Conservation (phyloP, 2,888 invertebrate genomes). For the Pediacus dermestoides region DNA sequence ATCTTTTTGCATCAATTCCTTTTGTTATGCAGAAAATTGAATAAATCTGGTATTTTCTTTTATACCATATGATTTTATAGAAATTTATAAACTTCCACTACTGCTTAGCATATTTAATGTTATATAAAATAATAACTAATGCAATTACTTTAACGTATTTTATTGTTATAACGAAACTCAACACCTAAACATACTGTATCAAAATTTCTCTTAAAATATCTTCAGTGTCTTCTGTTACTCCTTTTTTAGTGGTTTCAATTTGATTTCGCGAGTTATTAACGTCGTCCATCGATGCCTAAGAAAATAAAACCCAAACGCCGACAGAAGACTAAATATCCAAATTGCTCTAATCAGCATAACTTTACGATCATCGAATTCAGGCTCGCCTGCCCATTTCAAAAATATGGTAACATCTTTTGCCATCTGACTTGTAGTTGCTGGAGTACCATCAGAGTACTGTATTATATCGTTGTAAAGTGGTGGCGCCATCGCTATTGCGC, state of each 20-base stretch:
- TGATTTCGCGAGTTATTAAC: constrained; percentile 81
- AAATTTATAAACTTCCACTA: too few relatives aligned
- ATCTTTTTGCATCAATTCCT: too few relatives aligned
- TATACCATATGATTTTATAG: too few relatives aligned
- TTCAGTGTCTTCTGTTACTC: constrained; percentile 10
- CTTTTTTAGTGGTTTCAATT: constrained; percentile 62
- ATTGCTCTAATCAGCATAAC: constrained; percentile 73
- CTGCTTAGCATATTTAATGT: too few relatives aligned
- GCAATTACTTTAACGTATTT: too few relatives aligned
- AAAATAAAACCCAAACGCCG: constrained; percentile 65
- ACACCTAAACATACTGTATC: too few relatives aligned
- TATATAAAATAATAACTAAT: too few relatives aligned
- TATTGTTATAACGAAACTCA: too few relatives aligned
- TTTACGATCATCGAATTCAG: constrained; percentile 86
- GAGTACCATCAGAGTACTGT: constrained; percentile 87
- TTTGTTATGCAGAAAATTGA: too few relatives aligned
- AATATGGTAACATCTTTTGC: constrained; percentile 95
- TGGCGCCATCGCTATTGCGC: constrained; percentile 95
- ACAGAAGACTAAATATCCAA: constrained; percentile 65
- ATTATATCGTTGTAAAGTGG: constrained; percentile 84
- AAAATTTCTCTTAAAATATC: too few relatives aligned
- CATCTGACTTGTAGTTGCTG: constrained; percentile 88
- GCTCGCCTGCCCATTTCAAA: constrained; percentile 91
- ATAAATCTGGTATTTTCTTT: too few relatives aligned
- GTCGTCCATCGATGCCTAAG: constrained; percentile 86